These are phyloP conservation scores for Philopedon plagiatum DNA, from an alignment of 2,888 invertebrate species.

Conservation along the genomic window DNA sequence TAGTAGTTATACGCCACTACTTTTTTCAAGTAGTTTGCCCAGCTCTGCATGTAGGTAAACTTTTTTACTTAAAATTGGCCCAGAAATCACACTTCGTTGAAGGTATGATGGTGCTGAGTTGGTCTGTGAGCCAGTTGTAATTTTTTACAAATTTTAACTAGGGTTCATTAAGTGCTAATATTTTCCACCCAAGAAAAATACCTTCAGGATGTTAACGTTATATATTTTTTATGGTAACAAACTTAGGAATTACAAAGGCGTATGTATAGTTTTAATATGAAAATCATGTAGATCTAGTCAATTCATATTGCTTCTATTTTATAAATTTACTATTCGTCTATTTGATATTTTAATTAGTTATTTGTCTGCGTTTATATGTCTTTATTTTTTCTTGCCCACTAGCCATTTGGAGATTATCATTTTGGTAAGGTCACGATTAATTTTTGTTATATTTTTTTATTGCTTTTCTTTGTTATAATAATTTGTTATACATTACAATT, in stretches of 20 bases:
- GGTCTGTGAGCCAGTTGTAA: too few species aligned
- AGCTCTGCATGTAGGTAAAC: too few species aligned
- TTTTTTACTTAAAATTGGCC: too few species aligned
- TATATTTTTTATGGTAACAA: slow-evolving; percentile 1
- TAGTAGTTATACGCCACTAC: too few species aligned
- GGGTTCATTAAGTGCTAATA: too few species aligned
- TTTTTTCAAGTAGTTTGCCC: too few species aligned
- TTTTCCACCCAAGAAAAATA: too few species aligned
- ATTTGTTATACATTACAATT: too few species aligned
- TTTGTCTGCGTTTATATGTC: slow-evolving; percentile 5
- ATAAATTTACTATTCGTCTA: neutral
- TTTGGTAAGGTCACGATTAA: slow-evolving; percentile 55
- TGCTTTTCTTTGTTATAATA: too few species aligned
- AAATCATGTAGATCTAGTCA: slow-evolving; percentile 1
- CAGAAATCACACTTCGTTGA: too few species aligned
- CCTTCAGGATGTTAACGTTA: neutral
- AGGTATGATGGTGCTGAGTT: too few species aligned
- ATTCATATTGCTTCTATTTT: slow-evolving; percentile 4
- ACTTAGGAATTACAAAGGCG: slow-evolving; percentile 40
- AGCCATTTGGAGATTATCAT: slow-evolving; percentile 59
- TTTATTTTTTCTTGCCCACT: slow-evolving; percentile 51
- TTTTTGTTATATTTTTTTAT: slow-evolving; percentile 2
- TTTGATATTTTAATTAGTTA: neutral
- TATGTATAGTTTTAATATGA: slow-evolving; percentile 29
- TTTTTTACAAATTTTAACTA: too few species aligned